Base-by-base conservation (phyloP, 92 coral and sea anemone species). In the Heteractis magnifica region DNA sequence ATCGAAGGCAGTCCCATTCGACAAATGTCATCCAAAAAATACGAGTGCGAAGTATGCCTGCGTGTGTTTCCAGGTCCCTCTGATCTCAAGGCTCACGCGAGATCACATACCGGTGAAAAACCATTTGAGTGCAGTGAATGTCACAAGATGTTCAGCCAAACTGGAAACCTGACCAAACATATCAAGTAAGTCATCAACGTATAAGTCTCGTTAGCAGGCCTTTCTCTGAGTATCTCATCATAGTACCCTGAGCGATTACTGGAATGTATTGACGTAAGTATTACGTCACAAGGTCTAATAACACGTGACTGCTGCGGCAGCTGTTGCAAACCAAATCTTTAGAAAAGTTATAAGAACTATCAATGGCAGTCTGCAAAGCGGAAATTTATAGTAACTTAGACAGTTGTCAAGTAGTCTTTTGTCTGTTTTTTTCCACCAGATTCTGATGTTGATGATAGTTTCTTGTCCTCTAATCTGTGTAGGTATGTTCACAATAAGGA, bases 11-110 rank as follows among this genome's bases (percentile, higher is more conserved):
- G 90, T 7, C 81, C 97, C 4, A 72, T 79, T 6, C 84, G 88
- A 76, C 91, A 83, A 34, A 6, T 80, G 50, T 71, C 55, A 44
- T 76, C 75, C 81, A 88, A 76, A 83, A 89, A 89, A 75, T 86
- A 87, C 80, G 89, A 86, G 44, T 93, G 98, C 71, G 89, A 85
- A 41, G 85, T 70, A 9, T 93, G 98, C 52, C 62, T 81, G 13
- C 90, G 92, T 15, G 86, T 89, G 90, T 93, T 93, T 50, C 98
- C 98, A 0, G 98, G 98, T 4, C 98, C 93, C 9, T 91, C 98
- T 15, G 98, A 93, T 65, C 89, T 93, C 50, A 87, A 74, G 76
- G 84, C 93, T 8, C 98, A 93, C 84, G 49, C 60, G 64, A 86
- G 98, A 49, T 75, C 93, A 4, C 98, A 93, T 87, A 93, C 98